Conservation (phyloP, 2,797 vertebrate species). For the Bovichtus variegatus region DNA sequence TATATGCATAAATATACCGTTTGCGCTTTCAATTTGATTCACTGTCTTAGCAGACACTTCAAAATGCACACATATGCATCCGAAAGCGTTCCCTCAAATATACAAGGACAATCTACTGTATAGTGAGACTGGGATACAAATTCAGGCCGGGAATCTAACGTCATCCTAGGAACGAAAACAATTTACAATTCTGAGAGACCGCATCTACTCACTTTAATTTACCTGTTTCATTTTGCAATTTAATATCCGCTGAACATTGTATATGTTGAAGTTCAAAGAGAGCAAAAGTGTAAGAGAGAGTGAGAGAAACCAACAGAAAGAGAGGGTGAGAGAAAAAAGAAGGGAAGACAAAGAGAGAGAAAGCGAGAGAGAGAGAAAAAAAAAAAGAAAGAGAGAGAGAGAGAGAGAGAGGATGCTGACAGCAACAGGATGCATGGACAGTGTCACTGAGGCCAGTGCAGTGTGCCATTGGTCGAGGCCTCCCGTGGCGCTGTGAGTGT, state of each 20-base stretch:
- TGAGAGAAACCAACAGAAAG: background rate
- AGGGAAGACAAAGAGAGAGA: background rate
- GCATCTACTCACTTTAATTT: background rate
- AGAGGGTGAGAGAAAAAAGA: background rate
- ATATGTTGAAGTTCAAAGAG: background rate
- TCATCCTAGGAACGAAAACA: background rate
- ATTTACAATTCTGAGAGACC: background rate
- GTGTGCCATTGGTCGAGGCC: slow-evolving; percentile 40
- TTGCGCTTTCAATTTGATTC: background rate
- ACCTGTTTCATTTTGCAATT: background rate
- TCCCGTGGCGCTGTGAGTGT: slow-evolving; percentile 54
- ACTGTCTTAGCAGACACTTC: background rate
- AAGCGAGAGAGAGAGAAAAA: background rate
- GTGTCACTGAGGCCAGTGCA: slow-evolving; percentile 56
- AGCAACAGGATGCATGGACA: slow-evolving; percentile 74
- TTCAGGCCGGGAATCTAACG: background rate
- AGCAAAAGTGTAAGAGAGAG: background rate
- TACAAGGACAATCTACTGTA: background rate
- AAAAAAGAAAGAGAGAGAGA: background rate
- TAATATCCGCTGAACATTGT: background rate
- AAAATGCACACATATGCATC: background rate
- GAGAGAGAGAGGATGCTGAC: slow-evolving; percentile 37
- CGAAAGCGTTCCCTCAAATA: background rate
- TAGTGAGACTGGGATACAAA: background rate
- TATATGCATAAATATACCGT: background rate